Percentiles rank a stretch among this genome's conserved stretches.
Evolutionary conservation across 2,888 invertebrate genomes (phyloP).

Genomic region (Dolichomitus sp.): DNA sequence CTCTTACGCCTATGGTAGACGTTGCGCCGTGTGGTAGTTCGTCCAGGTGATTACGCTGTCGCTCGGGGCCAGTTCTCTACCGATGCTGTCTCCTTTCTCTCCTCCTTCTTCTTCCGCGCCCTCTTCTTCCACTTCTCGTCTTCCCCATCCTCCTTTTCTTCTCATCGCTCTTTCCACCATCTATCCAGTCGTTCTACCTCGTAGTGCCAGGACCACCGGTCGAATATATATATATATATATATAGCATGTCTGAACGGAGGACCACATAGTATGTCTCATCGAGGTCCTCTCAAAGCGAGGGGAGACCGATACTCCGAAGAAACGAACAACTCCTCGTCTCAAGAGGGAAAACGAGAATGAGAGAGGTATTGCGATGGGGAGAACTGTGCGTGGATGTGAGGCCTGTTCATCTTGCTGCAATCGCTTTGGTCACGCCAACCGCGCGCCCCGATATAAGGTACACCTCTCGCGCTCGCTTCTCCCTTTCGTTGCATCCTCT

Average conservation of each 20-base stretch:
- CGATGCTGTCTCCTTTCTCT: constrained; percentile 57
- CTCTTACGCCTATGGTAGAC: constrained; percentile 75
- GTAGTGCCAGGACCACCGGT: constrained; percentile 43
- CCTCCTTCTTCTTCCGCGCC: constrained; percentile 20
- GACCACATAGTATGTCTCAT: constrained; percentile 70
- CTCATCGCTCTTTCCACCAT: constrained; percentile 50
- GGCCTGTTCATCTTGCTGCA: constrained; percentile 79
- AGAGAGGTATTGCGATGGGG: constrained; percentile 42
- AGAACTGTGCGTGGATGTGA: constrained; percentile 45
- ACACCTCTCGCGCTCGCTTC: constrained; percentile 30
- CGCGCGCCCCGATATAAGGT: constrained; percentile 58
- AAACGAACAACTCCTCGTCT: constrained; percentile 44
- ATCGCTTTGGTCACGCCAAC: constrained; percentile 83
- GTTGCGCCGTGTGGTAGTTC: constrained; percentile 78
- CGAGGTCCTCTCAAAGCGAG: constrained; percentile 76
- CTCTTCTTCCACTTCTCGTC: constrained; percentile 40
- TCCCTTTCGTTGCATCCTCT: constrained; percentile 65
- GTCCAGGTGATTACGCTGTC: constrained; percentile 85
- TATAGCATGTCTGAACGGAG: constrained; percentile 63
- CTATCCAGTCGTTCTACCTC: constrained; percentile 37
- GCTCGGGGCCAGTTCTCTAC: constrained; percentile 79
- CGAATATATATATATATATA: constrained; percentile 32
- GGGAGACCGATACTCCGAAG: constrained; percentile 49
- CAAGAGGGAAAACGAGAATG: constrained; percentile 68
- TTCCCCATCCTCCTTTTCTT: constrained; percentile 42